Evolutionary conservation across 2,888 invertebrate species (phyloP).

Genomic region (Caenorhabditis sp.): DNA sequence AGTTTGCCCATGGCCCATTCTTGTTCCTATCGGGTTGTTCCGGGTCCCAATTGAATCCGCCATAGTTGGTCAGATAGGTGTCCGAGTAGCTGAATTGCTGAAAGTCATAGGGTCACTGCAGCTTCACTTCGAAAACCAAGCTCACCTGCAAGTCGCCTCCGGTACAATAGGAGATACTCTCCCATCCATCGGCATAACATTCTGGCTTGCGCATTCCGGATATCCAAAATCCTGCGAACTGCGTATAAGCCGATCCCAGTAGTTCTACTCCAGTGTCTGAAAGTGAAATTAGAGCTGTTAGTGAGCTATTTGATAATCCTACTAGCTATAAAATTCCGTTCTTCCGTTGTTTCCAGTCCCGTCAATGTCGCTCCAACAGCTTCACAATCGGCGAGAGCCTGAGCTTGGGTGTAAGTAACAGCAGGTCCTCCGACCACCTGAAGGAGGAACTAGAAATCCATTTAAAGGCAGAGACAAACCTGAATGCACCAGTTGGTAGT

Average conservation of each 20-base stretch:
- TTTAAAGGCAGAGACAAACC: background rate
- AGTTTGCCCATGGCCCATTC: slow-evolving; percentile 26
- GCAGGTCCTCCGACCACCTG: slow-evolving; percentile 19
- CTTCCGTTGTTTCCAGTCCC: slow-evolving; percentile 29
- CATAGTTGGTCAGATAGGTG: slow-evolving; percentile 26
- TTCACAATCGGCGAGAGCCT: slow-evolving; percentile 7
- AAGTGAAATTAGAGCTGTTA: background rate
- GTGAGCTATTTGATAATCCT: background rate
- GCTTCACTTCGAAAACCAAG: background rate
- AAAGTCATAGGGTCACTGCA: background rate
- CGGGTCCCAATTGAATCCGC: slow-evolving; percentile 43
- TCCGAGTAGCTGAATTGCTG: slow-evolving; percentile 43
- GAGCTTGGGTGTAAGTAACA: background rate
- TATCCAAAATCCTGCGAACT: slow-evolving; percentile 37
- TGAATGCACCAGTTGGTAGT: slow-evolving; percentile 35
- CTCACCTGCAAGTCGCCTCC: slow-evolving; percentile 1
- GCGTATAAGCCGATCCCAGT: slow-evolving; percentile 20
- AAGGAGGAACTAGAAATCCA: background rate
- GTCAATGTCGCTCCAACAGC: background rate
- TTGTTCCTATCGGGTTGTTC: slow-evolving; percentile 19
- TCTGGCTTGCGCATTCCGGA: slow-evolving; percentile 21
- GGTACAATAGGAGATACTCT: slow-evolving; percentile 8
- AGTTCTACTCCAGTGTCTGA: slow-evolving; percentile 10
- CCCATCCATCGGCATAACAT: slow-evolving; percentile 10
- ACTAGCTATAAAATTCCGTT: slow-evolving; percentile 34